Evolutionary conservation across 2,888 invertebrate species (phyloP).

Genomic region (Aricia artaxerxes): DNA sequence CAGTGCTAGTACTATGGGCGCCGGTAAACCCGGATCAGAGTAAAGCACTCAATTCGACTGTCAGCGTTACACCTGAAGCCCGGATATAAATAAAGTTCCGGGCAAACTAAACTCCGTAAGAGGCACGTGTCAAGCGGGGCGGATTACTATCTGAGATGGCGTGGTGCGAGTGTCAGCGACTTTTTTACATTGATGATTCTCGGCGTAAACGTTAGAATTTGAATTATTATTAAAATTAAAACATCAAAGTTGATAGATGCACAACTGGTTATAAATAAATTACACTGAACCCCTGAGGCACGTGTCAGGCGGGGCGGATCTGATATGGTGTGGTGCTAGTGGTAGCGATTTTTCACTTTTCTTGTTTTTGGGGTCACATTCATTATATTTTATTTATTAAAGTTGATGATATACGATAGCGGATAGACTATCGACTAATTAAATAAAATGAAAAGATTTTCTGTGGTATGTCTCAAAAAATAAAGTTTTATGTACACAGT

Average conservation of each 20-base stretch:
- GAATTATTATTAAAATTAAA: background rate
- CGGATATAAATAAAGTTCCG: slow-evolving; percentile 45
- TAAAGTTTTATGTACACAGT: no score
- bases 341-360: background rate
- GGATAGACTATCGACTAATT: no score
- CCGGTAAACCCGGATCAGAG: slow-evolving; percentile 35
- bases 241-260: background rate
- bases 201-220: background rate
- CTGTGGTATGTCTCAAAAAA: no score
- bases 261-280: slow-evolving; percentile 41
- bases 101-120: slow-evolving; percentile 43
- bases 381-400: background rate
- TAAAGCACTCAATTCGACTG: slow-evolving; percentile 37
- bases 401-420: no score
- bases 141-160: slow-evolving; percentile 38
- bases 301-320: slow-evolving; percentile 41
- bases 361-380: background rate
- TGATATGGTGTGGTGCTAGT: slow-evolving; percentile 34
- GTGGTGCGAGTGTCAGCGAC: slow-evolving; percentile 31
- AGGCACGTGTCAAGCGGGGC: slow-evolving; percentile 41
- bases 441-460: no score
- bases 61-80: slow-evolving; percentile 40
- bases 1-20: slow-evolving; percentile 27
- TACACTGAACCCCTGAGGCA: slow-evolving; percentile 42
- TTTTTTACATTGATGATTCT: background rate